These are phyloP conservation scores for Chymomyza amoena DNA, from an alignment of 2,888 invertebrate genomes.

Conservation along the genomic window DNA sequence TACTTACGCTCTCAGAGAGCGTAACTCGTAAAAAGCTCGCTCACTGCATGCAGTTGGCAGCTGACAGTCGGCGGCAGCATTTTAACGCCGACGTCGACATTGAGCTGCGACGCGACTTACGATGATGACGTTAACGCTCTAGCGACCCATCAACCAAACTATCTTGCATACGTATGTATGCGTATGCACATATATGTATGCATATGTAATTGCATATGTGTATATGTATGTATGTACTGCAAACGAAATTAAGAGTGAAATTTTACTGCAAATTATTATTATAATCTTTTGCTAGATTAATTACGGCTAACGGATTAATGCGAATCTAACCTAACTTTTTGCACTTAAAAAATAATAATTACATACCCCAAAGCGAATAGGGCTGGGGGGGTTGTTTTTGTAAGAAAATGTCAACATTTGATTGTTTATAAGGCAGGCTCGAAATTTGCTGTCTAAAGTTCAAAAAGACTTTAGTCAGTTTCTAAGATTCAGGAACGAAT, in stretches of 20 bases:
- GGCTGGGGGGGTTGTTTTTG: not conserved
- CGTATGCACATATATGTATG: not conserved
- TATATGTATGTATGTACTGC: constrained; percentile 12
- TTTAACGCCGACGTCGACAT: constrained; percentile 20
- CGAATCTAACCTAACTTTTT: too few species aligned
- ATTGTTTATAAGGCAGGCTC: too few species aligned
- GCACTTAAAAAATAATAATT: not conserved
- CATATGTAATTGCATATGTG: constrained; percentile 5
- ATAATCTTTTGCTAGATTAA: not conserved
- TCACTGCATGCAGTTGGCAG: not conserved
- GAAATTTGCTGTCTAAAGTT: too few species aligned
- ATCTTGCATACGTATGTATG: not conserved
- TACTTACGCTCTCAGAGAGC: constrained; percentile 3
- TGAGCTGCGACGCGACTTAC: constrained; percentile 32
- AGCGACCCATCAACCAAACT: not conserved
- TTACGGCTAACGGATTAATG: not conserved
- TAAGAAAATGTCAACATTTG: too few species aligned
- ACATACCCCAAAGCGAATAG: not conserved
- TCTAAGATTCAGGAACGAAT: too few species aligned
- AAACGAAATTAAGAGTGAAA: constrained; percentile 70
- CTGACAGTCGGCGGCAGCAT: constrained; percentile 1
- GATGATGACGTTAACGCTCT: constrained; percentile 29
- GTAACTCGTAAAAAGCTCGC: constrained; percentile 2
- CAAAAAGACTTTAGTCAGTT: too few species aligned
- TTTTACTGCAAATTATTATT: constrained; percentile 29